A percentile compares a stretch with the other conserved stretches of the same genome.
These are phyloP conservation scores for Hipposideros larvatus DNA, from an alignment of 2,797 vertebrate genomes.

Conservation along the genomic window DNA sequence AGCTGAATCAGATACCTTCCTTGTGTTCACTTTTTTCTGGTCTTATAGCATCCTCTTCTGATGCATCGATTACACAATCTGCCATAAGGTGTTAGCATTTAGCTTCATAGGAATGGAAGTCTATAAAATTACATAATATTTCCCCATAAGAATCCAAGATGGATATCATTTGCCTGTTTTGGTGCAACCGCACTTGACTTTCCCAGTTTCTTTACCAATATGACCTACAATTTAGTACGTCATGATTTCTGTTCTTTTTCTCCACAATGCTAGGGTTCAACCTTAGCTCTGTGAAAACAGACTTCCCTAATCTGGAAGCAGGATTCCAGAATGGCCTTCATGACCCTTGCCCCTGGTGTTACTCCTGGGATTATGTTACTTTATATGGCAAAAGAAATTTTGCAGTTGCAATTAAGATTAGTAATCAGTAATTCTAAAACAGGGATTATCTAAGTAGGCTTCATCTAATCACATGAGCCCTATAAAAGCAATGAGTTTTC, in stretches of 20 bases:
- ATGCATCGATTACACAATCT: background rate
- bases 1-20: background rate
- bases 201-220: background rate
- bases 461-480: background rate
- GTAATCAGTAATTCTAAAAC: background rate
- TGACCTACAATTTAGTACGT: background rate
- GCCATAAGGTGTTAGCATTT: background rate
- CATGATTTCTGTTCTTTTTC: background rate
- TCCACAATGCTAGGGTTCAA: background rate
- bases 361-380: background rate
- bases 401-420: background rate
- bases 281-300: background rate
- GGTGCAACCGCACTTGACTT: background rate
- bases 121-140: background rate
- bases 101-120: background rate
- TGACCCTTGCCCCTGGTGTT: background rate
- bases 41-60: background rate
- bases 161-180: background rate
- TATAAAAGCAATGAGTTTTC: background rate
- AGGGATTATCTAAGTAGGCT: background rate
- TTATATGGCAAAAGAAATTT: background rate
- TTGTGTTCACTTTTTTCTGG: background rate
- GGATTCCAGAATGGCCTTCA: background rate
- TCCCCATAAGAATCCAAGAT: background rate
- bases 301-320: background rate